Percentiles rank a stretch among this genome's conserved stretches.
Evolutionary conservation across 2,113 vertebrate genomes (phyloP).

Genomic region (Orcinus orca): DNA sequence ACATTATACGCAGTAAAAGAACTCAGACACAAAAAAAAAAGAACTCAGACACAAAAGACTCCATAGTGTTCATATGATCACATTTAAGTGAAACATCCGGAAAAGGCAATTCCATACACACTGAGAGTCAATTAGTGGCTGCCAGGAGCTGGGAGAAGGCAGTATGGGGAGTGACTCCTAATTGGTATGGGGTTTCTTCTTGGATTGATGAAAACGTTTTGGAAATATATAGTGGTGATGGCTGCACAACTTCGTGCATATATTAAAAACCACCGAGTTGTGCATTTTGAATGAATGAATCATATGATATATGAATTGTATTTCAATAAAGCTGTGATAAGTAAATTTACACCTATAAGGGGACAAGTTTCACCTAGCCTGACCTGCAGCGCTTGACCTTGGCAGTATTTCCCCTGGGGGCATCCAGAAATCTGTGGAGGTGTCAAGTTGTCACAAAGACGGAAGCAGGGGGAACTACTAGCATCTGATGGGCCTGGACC

Average conservation of each 20-base stretch:
- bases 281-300: not conserved
- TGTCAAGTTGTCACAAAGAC: not conserved
- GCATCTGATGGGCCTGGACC: not conserved
- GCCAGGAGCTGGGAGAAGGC: not conserved
- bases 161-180: not conserved
- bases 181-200: not conserved
- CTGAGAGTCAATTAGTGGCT: not conserved
- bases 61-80: not conserved
- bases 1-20: not conserved
- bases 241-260: not conserved
- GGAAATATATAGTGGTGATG: not conserved
- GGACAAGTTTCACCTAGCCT: not conserved
- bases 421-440: not conserved
- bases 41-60: not conserved
- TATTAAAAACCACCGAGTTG: not conserved
- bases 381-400: not conserved
- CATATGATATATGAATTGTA: not conserved
- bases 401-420: not conserved
- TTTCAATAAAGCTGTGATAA: not conserved
- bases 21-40: not conserved
- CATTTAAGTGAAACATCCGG: not conserved
- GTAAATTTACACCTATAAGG: not conserved
- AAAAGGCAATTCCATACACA: not conserved
- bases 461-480: not conserved
- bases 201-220: not conserved